Percentiles rank a stretch among this genome's conserved stretches.
Evolutionary conservation across 2,888 invertebrate species (phyloP).

Genomic region (Blastobasis lacticolella): DNA sequence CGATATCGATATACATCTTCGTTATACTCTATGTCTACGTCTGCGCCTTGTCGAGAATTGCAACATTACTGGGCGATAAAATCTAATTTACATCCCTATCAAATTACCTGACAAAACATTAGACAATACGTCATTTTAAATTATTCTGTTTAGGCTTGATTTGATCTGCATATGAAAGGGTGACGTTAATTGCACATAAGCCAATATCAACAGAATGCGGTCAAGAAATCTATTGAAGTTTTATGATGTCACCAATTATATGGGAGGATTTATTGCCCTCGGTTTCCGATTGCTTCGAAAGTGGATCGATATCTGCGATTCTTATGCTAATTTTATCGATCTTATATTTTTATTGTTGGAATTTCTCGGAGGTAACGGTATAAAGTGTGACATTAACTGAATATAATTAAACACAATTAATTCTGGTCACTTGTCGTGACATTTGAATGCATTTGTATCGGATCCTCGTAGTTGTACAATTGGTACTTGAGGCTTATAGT

Average conservation of each 20-base stretch:
- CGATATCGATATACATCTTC: constrained; percentile 13
- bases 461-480: constrained; percentile 19
- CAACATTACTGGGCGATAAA: constrained; percentile 4
- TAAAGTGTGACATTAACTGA: constrained; percentile 25
- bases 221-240: constrained; percentile 4
- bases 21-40: too few species aligned
- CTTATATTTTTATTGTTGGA: constrained; percentile 19
- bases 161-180: constrained; percentile 22
- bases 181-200: constrained; percentile 35
- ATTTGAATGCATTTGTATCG: constrained; percentile 20
- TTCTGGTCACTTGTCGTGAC: constrained; percentile 22
- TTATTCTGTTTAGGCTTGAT: constrained; percentile 24
- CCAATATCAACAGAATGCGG: not conserved
- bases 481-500: too few species aligned
- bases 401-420: constrained; percentile 30
- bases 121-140: constrained; percentile 6
- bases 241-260: constrained; percentile 14
- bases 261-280: constrained; percentile 18
- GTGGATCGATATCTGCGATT: constrained; percentile 35
- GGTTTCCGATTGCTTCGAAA: constrained; percentile 22
- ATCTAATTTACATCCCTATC: constrained; percentile 1
- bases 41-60: not conserved
- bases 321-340: constrained; percentile 41
- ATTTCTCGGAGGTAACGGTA: constrained; percentile 21
- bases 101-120: constrained; percentile 6